Percentiles rank a stretch among this genome's conserved stretches.
Conservation (phyloP, 2,113 vertebrate genomes). For the Puffinus mauretanicus region DNA sequence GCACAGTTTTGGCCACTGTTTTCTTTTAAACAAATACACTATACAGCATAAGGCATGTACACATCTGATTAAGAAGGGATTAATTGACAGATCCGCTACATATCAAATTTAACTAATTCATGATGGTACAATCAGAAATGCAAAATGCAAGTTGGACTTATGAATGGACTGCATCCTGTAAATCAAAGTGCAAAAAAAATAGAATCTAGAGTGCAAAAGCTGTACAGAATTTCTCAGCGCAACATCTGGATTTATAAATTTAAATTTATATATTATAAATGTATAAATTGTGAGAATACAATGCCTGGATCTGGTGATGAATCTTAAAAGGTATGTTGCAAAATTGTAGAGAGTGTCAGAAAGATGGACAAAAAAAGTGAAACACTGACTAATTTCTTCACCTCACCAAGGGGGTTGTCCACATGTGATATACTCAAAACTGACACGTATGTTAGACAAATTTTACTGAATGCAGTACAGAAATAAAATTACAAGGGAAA, state of each 20-base stretch:
- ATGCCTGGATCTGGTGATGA: background rate
- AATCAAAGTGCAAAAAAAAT: background rate
- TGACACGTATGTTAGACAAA: background rate
- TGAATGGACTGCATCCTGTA: background rate
- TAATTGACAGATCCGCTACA: background rate
- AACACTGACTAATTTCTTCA: background rate
- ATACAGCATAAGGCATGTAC: background rate
- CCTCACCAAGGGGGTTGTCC: background rate
- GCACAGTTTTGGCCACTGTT: background rate
- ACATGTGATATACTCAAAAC: background rate
- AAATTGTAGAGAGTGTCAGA: background rate
- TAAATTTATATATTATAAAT: background rate
- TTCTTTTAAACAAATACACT: background rate
- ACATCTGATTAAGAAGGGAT: background rate
- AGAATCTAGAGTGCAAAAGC: background rate
- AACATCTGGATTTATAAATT: background rate
- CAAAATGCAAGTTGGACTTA: background rate
- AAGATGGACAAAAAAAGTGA: background rate
- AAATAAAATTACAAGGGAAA: background rate
- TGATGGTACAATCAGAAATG: background rate
- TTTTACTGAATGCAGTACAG: background rate
- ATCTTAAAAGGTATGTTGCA: background rate
- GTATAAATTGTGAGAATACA: background rate
- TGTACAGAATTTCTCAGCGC: background rate
- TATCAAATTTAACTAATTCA: background rate